Base-by-base conservation (phyloP, 1,140 invertebrate genomes). In the Zaprionus gabonicus region DNA sequence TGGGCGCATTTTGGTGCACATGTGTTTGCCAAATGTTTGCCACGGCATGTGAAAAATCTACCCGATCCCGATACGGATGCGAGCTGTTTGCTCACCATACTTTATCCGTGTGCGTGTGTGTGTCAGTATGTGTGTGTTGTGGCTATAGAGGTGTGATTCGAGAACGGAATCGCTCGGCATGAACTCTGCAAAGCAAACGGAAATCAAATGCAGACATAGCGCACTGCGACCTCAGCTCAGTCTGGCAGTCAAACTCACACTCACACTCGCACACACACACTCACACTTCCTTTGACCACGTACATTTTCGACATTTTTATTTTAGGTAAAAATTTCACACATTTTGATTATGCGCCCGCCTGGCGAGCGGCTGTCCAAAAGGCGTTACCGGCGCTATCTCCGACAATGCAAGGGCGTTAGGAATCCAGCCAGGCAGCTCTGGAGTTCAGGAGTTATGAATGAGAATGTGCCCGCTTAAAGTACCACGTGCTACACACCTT, bases 21-120 rank as follows among this genome's bases (percentile, higher is more conserved):
- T 88, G 85, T 88, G 84, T 88, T 76, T 87, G 84, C 84, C 84
- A 88, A 88, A 90, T 88, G 84, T 90, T 88, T 90, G 83, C 83
- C 81, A 88, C 81, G 83, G 84, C 83, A 88, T 87, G 83, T 87
- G 84, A 87, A 87, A 87, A 81, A 87, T 87, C 84, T 78, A 78
- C 75, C 62, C 69, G 71, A 55, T 34, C 23, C 56, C 58, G 71
- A 44, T 60, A 58, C 72, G 55, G 68, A 38, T 69, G 71, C 64
- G 64, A 46, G 53, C 51, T 66, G 25, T 57, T 63, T 63, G 60
- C 60, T 63, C 49, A 23, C 20, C 34, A 25, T 20, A 46, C 64
- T 75, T 59, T 56, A 44, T 49, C 15, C 41, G 12, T 15, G 31
- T 38, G 41, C 49, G 38, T 49, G 25, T 41, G 3, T 64, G 31